Evolutionary conservation across 2,113 vertebrate genomes (phyloP).

Genomic region (Pterocles orientalis): DNA sequence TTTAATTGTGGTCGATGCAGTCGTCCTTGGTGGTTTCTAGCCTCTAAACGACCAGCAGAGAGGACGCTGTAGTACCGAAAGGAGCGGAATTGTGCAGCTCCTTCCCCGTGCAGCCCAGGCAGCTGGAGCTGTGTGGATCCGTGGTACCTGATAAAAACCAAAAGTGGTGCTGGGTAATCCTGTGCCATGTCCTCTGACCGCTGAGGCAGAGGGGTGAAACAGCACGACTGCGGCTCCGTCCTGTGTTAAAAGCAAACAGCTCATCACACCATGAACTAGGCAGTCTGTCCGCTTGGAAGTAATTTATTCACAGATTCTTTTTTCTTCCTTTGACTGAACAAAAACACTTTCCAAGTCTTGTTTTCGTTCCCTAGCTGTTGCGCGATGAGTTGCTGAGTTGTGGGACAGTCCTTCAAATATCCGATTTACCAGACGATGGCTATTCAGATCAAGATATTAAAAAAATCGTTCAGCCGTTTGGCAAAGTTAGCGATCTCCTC

Average conservation of each 20-base stretch:
- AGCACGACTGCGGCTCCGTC: too few relatives aligned
- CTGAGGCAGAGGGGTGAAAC: not conserved
- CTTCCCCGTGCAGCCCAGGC: not conserved
- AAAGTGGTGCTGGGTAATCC: not conserved
- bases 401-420: constrained; percentile 73
- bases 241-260: not conserved
- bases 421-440: constrained; percentile 76
- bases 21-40: too few relatives aligned
- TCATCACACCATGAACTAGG: not conserved
- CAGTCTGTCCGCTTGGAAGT: too few relatives aligned
- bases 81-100: not conserved
- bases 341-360: not conserved
- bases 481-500: constrained; percentile 78
- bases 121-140: rapidly evolving
- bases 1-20: not conserved
- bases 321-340: not conserved
- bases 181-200: not conserved
- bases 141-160: not conserved
- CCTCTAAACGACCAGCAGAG: not conserved
- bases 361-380: constrained; percentile 22
- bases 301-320: not conserved
- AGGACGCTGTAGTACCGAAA: rapidly evolving
- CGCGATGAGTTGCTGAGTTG: constrained; percentile 62
- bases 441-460: constrained; percentile 78
- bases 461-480: constrained; percentile 79